Evolutionary conservation across 2,888 invertebrate genomes (phyloP).

Genomic region (Sthenelais limicola): DNA sequence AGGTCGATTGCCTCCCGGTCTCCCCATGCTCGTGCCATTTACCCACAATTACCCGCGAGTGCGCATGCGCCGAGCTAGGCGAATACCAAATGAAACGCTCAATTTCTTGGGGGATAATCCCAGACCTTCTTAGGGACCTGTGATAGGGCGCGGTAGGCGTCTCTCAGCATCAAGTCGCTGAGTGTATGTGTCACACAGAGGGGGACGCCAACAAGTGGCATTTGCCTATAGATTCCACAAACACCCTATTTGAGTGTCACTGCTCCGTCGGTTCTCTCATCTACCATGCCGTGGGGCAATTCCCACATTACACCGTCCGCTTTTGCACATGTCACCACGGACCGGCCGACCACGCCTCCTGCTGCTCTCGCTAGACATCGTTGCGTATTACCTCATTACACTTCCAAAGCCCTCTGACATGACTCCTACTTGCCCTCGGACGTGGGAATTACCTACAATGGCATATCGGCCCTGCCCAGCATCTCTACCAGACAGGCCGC

Average conservation of each 20-base stretch:
- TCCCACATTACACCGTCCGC: slow-evolving; percentile 2
- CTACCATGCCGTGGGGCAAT: not conserved
- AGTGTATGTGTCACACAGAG: slow-evolving; percentile 25
- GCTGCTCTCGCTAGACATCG: slow-evolving; percentile 9
- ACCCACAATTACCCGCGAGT: slow-evolving; percentile 32
- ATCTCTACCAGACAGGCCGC: not conserved
- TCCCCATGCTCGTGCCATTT: slow-evolving; percentile 1
- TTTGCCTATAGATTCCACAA: slow-evolving; percentile 28
- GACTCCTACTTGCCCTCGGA: not conserved
- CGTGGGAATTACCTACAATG: too few relatives aligned
- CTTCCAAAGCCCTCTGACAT: not conserved
- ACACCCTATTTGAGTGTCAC: slow-evolving; percentile 12
- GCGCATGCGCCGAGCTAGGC: not conserved
- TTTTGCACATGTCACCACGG: not conserved
- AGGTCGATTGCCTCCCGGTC: not conserved
- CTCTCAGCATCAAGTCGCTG: not conserved
- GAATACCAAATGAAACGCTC: slow-evolving; percentile 29
- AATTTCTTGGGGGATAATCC: slow-evolving; percentile 15
- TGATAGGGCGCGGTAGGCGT: slow-evolving; percentile 10
- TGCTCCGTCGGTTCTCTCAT: not conserved
- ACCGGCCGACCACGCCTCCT: not conserved
- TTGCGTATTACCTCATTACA: slow-evolving; percentile 4
- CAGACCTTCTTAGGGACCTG: slow-evolving; percentile 17
- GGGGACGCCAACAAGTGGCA: slow-evolving; percentile 31
- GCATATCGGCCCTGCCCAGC: not conserved